phyloP scores from a whole-genome alignment of 2,888 invertebrate genomes.

The Cantharis nigra region DNA sequence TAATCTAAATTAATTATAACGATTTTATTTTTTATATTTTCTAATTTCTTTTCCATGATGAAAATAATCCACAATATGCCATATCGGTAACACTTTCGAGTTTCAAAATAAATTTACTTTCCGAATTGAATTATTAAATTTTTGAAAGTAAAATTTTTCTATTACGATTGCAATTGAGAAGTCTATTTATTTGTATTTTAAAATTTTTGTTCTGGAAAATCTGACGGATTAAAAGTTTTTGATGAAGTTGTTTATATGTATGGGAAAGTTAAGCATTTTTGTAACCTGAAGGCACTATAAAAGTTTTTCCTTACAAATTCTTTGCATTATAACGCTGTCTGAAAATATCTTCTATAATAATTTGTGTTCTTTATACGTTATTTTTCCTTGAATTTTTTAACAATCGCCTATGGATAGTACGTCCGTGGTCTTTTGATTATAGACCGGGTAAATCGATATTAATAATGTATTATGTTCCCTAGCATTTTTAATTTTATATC shows the following conservation, averaged over 20 bases:
- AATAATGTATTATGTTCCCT: background rate
- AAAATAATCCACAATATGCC: background rate
- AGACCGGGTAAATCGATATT: background rate
- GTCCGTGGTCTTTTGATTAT: background rate
- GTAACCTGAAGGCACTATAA: constrained; percentile 29
- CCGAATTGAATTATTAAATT: background rate
- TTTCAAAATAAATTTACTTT: background rate
- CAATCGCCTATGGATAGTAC: background rate
- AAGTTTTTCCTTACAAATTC: constrained; percentile 21
- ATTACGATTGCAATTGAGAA: constrained; percentile 22
- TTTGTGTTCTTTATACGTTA: background rate
- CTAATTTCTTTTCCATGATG: background rate
- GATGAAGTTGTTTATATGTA: constrained; percentile 31
- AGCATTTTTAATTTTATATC: background rate
- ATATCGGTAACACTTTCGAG: background rate
- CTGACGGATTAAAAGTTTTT: constrained; percentile 28
- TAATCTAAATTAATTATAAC: background rate
- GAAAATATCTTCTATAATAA: constrained; percentile 23
- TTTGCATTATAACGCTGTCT: constrained; percentile 22
- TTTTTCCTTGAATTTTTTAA: background rate
- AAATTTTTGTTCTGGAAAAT: constrained; percentile 23
- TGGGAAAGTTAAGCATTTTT: constrained; percentile 22
- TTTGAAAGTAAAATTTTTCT: constrained; percentile 6
- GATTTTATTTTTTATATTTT: background rate
- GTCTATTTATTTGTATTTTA: constrained; percentile 24